Evolutionary conservation across 30 jellyfish, hydroid and myxozoan species (phyloP), one percentile per base, ranked within the genome.

Genomic region (Clytia hemisphaerica): DNA sequence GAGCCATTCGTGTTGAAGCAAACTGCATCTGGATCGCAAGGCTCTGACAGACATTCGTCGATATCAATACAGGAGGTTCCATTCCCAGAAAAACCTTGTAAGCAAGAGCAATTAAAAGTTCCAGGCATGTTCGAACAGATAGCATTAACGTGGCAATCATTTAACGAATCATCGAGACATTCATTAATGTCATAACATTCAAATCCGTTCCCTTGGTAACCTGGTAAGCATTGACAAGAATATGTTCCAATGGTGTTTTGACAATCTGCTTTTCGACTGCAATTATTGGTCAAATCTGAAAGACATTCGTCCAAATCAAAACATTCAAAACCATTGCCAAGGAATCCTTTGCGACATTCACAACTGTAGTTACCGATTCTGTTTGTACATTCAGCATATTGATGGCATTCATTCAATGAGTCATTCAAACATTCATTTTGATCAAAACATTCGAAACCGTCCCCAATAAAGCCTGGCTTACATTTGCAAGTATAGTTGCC

Each of bases 221-320:
- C n/a, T 7, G 7, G 71, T 4, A 3, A 7, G 53, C 53, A 40
- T 40, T 40, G 53, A n/a, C 53, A 77, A 3, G 29, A 51, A 57
- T 45, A 76, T 6, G 81, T 47, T 5, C 90, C 90, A 3, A 33
- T 64, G 27, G 55, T 64, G 37, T 76, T 76, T 55, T 4, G 33
- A 35, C 90, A 76, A 7, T 31, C 6, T 29, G 90, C 80, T 15
- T 76, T 32, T 0, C 15, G 38, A 38, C 40, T 55, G 45, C 90
- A 76, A 28, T 62, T 27, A 37, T 76, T 75, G 10, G 36, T 12
- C 0, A 66, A 66, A 57, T 70, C 80, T 4, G 45, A 12, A n/a
- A 37, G 16, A 36, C 90, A 76, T 30, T 70, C 82, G 31, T 70
- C 45, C 58, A 78, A 21, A 68, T 78, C 93, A 64, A 61, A 65